These are phyloP conservation scores for Papilio polyxenes DNA, from an alignment of 1,140 invertebrate species.

Conservation along the genomic window DNA sequence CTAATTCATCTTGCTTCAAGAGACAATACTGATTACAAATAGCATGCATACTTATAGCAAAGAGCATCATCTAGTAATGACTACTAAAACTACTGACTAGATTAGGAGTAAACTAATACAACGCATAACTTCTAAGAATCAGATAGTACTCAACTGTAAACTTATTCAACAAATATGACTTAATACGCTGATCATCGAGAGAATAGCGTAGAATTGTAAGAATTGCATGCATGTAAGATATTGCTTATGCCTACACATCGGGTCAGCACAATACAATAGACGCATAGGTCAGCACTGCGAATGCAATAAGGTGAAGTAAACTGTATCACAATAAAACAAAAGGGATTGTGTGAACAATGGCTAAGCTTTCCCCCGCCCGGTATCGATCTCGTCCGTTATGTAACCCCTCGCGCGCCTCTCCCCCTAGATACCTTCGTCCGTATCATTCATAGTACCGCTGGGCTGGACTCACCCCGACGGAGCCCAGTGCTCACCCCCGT, in stretches of 20 bases:
- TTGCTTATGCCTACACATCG: constrained; percentile 11
- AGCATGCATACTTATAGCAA: background rate
- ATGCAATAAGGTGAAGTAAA: constrained; percentile 35
- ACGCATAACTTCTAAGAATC: background rate
- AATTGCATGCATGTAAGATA: background rate
- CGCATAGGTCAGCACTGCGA: constrained; percentile 29
- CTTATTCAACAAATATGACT: background rate
- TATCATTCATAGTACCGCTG: constrained; percentile 71
- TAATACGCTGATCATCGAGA: background rate
- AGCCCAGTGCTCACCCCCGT: constrained; percentile 46
- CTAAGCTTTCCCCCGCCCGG: constrained; percentile 55
- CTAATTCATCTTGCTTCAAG: background rate
- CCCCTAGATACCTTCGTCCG: constrained; percentile 57
- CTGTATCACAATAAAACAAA: constrained; percentile 38
- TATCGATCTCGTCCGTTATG: constrained; percentile 73
- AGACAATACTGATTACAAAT: background rate
- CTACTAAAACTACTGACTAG: background rate
- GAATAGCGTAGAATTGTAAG: background rate
- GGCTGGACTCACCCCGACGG: constrained; percentile 49
- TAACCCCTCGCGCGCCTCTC: constrained; percentile 59
- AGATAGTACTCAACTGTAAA: background rate
- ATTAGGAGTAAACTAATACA: background rate
- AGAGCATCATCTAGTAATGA: background rate
- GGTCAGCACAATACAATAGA: constrained; percentile 1
- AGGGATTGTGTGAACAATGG: constrained; percentile 52